phyloP scores from a whole-genome alignment of 1,140 invertebrate species.

The Bombyx mandarina region DNA sequence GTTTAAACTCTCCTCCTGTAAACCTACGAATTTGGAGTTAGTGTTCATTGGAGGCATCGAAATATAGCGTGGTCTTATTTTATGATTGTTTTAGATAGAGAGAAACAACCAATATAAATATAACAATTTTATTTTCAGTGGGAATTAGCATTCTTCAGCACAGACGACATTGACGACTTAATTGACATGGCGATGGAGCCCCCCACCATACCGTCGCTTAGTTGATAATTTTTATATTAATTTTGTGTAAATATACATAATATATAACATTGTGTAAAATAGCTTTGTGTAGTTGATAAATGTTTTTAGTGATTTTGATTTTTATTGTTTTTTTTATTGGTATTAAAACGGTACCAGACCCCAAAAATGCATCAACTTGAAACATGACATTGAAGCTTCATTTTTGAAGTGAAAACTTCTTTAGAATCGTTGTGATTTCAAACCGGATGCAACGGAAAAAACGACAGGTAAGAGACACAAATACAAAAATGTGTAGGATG shows the following conservation, averaged over 20 bases:
- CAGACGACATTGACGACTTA: conserved; percentile 53
- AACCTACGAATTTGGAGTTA: too few relatives aligned
- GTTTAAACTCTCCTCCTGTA: too few relatives aligned
- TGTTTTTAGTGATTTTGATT: not conserved
- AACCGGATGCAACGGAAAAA: too few relatives aligned
- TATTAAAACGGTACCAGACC: too few relatives aligned
- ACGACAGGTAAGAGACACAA: too few relatives aligned
- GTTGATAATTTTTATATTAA: conserved; percentile 20
- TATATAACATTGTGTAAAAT: not conserved
- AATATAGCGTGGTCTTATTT: not conserved
- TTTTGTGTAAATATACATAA: conserved; percentile 2
- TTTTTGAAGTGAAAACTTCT: too few relatives aligned
- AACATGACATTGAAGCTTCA: too few relatives aligned
- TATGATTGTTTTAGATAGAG: not conserved
- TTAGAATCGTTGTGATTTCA: too few relatives aligned
- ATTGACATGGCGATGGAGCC: conserved; percentile 59
- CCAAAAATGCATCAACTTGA: too few relatives aligned
- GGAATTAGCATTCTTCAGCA: conserved; percentile 53
- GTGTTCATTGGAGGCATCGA: too few relatives aligned
- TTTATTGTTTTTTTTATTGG: not conserved
- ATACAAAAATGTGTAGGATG: too few relatives aligned
- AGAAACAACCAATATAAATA: too few relatives aligned
- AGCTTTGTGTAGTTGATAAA: not conserved
- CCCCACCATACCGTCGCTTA: conserved; percentile 35
- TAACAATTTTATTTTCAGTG: conserved; percentile 26